Percentiles rank a stretch among this genome's conserved stretches.
These are phyloP conservation scores for Chiloscyllium plagiosum DNA, from an alignment of 2,113 vertebrate species.

Conservation along the genomic window DNA sequence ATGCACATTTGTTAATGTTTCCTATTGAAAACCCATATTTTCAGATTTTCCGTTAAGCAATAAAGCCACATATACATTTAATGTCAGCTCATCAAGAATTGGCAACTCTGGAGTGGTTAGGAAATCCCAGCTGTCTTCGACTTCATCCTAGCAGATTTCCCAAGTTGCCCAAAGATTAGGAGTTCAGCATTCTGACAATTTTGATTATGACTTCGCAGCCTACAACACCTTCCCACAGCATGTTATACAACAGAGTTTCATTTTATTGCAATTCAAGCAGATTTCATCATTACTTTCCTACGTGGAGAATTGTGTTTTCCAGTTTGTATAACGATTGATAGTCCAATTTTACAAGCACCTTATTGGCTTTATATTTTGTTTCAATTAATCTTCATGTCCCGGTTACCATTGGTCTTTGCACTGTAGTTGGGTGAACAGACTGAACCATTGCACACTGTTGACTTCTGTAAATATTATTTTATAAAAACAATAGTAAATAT, in stretches of 20 bases:
- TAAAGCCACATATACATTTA: no score
- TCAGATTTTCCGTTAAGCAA: not conserved
- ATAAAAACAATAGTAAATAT: no score
- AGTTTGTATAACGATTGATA: not conserved
- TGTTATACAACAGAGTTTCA: not conserved
- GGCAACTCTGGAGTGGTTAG: not conserved
- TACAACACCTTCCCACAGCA: not conserved
- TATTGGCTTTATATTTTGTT: not conserved
- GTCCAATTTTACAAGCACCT: not conserved
- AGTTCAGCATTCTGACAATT: not conserved
- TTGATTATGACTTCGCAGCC: not conserved
- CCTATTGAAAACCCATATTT: not conserved
- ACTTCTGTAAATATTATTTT: not conserved
- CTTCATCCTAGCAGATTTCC: not conserved
- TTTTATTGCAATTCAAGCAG: not conserved
- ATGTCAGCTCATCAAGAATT: not conserved
- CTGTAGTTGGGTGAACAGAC: not conserved
- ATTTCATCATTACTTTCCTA: not conserved
- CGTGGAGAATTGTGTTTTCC: not conserved
- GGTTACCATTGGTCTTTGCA: not conserved
- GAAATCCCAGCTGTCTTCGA: not conserved
- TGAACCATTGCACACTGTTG: not conserved
- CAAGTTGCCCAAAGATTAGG: not conserved
- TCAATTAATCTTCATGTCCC: not conserved
- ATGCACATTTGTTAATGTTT: not conserved